phyloP scores from a whole-genome alignment of 2,797 vertebrate genomes.

The Anomalospiza imberbis region DNA sequence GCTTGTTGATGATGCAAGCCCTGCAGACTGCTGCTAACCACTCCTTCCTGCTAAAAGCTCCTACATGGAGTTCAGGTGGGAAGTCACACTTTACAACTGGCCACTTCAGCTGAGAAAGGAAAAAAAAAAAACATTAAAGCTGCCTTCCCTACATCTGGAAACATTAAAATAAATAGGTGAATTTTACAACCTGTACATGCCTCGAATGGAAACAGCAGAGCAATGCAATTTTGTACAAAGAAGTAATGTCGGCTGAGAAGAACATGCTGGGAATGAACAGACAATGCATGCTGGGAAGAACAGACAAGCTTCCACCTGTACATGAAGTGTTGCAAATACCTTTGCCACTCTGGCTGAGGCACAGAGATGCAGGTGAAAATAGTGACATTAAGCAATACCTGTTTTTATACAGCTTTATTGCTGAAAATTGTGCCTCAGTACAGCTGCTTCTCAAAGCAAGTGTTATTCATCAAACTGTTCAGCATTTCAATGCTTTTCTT shows the following conservation, averaged over 20 bases:
- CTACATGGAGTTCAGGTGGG: fast-evolving
- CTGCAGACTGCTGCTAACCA: background rate
- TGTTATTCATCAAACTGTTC: background rate
- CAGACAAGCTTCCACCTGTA: background rate
- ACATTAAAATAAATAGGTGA: background rate
- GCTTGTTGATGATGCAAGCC: background rate
- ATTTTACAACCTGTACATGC: background rate
- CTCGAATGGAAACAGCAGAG: background rate
- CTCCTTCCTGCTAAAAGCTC: background rate
- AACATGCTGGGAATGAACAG: too few species aligned
- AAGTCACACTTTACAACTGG: background rate
- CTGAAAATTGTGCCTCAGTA: background rate
- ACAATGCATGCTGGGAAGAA: background rate
- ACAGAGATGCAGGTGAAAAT: background rate
- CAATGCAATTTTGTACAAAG: background rate
- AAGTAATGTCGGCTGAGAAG: background rate
- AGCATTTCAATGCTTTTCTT: background rate
- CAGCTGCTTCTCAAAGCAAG: background rate
- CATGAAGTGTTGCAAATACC: background rate
- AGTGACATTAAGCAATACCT: background rate
- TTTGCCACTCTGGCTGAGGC: background rate
- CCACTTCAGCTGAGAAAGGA: background rate
- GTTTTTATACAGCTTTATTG: background rate
- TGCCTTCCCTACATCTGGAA: background rate
- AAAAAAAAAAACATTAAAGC: background rate